phyloP scores from a whole-genome alignment of 1,140 invertebrate genomes.

The Chrysopa pallens region DNA sequence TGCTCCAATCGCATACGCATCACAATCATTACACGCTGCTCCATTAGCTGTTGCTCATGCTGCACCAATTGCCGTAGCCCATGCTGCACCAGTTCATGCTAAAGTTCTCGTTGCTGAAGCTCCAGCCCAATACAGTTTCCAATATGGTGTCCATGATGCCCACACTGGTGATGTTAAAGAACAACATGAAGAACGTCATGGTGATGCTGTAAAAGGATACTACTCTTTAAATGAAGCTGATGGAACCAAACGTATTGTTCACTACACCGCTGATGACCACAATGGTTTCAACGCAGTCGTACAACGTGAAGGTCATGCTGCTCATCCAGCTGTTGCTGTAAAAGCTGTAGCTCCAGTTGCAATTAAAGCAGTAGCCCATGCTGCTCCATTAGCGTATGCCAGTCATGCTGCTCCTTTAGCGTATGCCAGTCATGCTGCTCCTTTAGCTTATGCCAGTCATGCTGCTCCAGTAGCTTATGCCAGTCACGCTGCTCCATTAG shows the following conservation, averaged over 20 bases:
- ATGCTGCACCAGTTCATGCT: constrained; percentile 18
- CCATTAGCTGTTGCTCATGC: constrained; percentile 8
- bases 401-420: not conserved
- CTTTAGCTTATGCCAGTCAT: not conserved
- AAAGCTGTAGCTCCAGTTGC: constrained; percentile 4
- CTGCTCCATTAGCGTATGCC: not conserved
- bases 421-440: not conserved
- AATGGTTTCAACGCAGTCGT: constrained; percentile 25
- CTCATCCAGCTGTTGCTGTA: constrained; percentile 5
- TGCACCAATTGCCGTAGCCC: constrained; percentile 20
- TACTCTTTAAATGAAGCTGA: constrained; percentile 30
- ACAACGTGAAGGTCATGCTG: not conserved
- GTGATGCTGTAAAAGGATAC: constrained; percentile 12
- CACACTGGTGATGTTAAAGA: constrained; percentile 23
- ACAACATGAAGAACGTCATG: constrained; percentile 12
- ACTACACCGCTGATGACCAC: constrained; percentile 34
- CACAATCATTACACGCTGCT: not conserved
- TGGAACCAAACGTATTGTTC: constrained; percentile 31
- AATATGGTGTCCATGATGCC: constrained; percentile 20
- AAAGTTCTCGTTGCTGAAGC: constrained; percentile 8
- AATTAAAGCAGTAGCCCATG: not conserved
- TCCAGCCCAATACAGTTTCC: constrained; percentile 12
- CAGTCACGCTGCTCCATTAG: not conserved
- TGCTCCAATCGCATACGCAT: not conserved
- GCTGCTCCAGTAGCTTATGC: not conserved